phyloP scores from a whole-genome alignment of 1,140 invertebrate genomes.

The Temnothorax nylanderi region DNA sequence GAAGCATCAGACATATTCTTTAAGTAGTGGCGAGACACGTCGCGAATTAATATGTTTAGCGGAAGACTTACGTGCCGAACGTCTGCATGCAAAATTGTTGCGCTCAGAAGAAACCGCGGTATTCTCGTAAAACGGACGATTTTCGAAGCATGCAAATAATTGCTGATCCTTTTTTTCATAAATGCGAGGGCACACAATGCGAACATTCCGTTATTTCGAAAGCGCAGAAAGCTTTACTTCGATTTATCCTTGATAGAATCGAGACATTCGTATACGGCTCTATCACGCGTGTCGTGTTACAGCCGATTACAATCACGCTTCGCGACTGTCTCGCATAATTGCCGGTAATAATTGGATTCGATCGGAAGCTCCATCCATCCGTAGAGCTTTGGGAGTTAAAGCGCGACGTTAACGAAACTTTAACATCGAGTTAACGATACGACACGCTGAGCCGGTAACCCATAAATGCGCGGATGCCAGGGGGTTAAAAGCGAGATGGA shows the following conservation, averaged over 20 bases:
- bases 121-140: conserved; percentile 43
- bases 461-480: conserved; percentile 74
- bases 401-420: conserved; percentile 72
- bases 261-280: not conserved
- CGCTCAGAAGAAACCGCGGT: not conserved
- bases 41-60: conserved; percentile 63
- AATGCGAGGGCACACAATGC: not conserved
- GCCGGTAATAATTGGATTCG: conserved; percentile 36
- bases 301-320: not conserved
- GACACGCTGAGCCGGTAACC: conserved; percentile 80
- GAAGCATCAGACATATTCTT: not conserved
- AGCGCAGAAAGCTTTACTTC: not conserved
- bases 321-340: not conserved
- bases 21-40: conserved; percentile 32
- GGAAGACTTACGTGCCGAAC: conserved; percentile 32
- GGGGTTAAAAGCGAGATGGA: conserved; percentile 57
- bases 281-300: too few species aligned
- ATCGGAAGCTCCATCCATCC: conserved; percentile 23
- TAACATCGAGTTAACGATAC: conserved; percentile 76
- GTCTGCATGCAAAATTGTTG: conserved; percentile 34
- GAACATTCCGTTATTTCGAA: not conserved
- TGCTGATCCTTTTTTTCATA: conserved; percentile 9
- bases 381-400: conserved; percentile 44
- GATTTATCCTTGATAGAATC: not conserved
- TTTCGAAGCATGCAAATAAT: conserved; percentile 57